These are phyloP conservation scores for Diloba caeruleocephala DNA, from an alignment of 2,888 invertebrate genomes.

Conservation along the genomic window DNA sequence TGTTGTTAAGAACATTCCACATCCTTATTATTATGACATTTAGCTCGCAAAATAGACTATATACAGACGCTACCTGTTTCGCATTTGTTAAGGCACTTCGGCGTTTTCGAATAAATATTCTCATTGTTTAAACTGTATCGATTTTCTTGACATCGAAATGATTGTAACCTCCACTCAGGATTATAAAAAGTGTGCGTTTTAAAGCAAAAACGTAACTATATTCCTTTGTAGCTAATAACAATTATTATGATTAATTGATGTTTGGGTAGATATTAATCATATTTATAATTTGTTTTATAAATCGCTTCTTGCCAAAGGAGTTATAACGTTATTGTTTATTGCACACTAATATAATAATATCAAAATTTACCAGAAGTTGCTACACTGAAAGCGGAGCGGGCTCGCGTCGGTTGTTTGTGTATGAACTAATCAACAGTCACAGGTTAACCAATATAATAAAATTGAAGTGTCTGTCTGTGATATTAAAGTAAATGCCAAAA, in stretches of 20 bases:
- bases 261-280: no score
- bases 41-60: constrained; percentile 16
- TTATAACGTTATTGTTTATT: no score
- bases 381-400: no score
- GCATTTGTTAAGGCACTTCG: constrained; percentile 23
- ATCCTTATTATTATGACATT: constrained; percentile 56
- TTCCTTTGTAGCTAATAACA: constrained; percentile 29
- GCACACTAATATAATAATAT: no score
- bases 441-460: no score
- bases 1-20: constrained; percentile 42
- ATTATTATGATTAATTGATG: constrained; percentile 15
- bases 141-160: constrained; percentile 16
- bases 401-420: no score
- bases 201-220: constrained; percentile 19
- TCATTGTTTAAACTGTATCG: constrained; percentile 29
- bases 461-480: no score
- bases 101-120: constrained; percentile 22
- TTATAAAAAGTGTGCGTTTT: constrained; percentile 25
- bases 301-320: constrained; percentile 3
- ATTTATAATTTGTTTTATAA: constrained; percentile 6
- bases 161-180: constrained; percentile 23
- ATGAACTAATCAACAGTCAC: no score
- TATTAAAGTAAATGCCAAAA: no score
- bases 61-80: constrained; percentile 36
- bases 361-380: no score